phyloP scores from a whole-genome alignment of 2,888 invertebrate genomes.

The Dicranocentrus wangi region DNA sequence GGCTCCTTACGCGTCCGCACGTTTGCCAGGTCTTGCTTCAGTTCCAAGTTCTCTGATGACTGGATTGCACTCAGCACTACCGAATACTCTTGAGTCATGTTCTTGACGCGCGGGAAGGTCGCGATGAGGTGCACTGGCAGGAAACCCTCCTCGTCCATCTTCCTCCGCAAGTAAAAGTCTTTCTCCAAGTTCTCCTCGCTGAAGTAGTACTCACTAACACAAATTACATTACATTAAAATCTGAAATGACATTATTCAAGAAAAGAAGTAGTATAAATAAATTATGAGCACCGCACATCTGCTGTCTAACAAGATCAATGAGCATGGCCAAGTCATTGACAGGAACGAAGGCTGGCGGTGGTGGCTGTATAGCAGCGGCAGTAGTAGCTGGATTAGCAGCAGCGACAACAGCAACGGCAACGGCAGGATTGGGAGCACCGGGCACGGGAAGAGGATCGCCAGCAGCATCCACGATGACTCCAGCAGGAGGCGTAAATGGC shows the following conservation, averaged over 20 bases:
- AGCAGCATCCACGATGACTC: conserved; percentile 37
- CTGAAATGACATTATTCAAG: background rate
- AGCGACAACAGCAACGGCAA: background rate
- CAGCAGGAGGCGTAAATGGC: conserved; percentile 35
- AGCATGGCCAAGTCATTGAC: conserved; percentile 46
- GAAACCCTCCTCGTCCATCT: conserved; percentile 81
- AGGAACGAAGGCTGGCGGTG: conserved; percentile 7
- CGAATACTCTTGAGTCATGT: conserved; percentile 70
- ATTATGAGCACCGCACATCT: conserved; percentile 69
- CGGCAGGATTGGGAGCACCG: no score
- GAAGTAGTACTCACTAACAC: conserved; percentile 96
- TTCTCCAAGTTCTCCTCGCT: conserved; percentile 95
- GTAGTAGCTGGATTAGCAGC: background rate
- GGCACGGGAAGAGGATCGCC: background rate
- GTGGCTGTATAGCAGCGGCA: background rate
- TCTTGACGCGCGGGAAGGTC: conserved; percentile 90
- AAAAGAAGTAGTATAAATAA: background rate
- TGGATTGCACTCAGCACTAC: conserved; percentile 68
- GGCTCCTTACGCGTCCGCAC: conserved; percentile 86
- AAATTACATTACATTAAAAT: background rate
- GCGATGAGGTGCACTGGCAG: conserved; percentile 94
- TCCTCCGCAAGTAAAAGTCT: conserved; percentile 94
- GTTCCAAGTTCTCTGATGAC: conserved; percentile 66
- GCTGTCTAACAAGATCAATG: conserved; percentile 67
- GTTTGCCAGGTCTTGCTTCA: conserved; percentile 63